Percentiles rank a stretch among this genome's conserved stretches.
Conservation (phyloP, 1,140 invertebrate species). For the Megalonaias nervosa region DNA sequence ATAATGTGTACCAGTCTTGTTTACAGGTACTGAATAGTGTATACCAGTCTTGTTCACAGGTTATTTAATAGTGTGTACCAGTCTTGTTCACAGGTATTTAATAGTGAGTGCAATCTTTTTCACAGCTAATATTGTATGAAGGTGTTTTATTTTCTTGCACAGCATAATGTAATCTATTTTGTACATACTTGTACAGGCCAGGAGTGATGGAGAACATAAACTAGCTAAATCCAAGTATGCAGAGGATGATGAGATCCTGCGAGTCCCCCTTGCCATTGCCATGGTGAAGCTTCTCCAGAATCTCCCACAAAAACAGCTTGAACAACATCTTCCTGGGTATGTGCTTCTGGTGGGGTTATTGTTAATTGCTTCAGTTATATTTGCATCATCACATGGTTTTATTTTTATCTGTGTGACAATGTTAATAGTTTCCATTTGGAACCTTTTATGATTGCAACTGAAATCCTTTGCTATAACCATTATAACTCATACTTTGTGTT, state of each 20-base stretch:
- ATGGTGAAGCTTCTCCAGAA: slow-evolving; percentile 93
- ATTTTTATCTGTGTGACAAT: too few species aligned
- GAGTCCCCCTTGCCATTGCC: slow-evolving; percentile 93
- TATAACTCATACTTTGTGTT: too few species aligned
- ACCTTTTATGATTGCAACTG: too few species aligned
- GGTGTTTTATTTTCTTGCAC: not conserved
- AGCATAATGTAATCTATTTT: not conserved
- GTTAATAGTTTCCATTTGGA: too few species aligned
- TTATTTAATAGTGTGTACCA: too few species aligned
- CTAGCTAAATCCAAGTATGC: slow-evolving; percentile 72
- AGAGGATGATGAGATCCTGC: slow-evolving; percentile 89
- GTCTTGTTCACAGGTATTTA: too few species aligned
- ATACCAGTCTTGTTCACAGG: too few species aligned
- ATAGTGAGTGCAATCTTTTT: too few species aligned
- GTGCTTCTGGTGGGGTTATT: slow-evolving; percentile 36
- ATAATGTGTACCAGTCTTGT: too few species aligned
- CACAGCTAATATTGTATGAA: not conserved
- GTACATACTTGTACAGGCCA: slow-evolving; percentile 73
- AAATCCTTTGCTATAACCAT: too few species aligned
- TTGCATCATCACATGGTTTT: too few species aligned
- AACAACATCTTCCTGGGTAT: slow-evolving; percentile 86
- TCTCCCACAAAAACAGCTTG: slow-evolving; percentile 83
- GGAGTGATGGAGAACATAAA: slow-evolving; percentile 85
- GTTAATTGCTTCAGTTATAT: not conserved
- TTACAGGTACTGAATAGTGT: too few species aligned